Percentiles rank a stretch among this genome's conserved stretches.
phyloP scores from a whole-genome alignment of 92 coral and sea anemone genomes.

The Metridium senile region DNA sequence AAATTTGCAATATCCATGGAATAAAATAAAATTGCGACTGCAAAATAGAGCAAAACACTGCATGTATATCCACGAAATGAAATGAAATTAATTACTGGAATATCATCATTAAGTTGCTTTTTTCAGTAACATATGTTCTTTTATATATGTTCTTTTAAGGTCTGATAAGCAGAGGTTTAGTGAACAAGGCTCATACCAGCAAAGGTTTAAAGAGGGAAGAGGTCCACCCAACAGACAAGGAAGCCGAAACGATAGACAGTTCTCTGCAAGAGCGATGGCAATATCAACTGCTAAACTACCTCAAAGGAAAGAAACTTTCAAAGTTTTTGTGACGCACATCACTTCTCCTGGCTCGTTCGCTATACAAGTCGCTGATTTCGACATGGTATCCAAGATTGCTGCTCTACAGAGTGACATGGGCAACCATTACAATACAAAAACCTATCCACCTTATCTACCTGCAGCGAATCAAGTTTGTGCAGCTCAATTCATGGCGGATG shows the following conservation, averaged over 20 bases:
- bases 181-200: neutral
- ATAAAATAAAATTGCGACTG: too few relatives aligned
- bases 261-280: slow-evolving; percentile 17
- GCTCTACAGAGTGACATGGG: slow-evolving; percentile 35
- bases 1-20: neutral
- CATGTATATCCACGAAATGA: too few relatives aligned
- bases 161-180: too few relatives aligned
- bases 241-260: neutral
- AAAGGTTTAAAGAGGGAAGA: neutral
- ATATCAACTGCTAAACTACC: slow-evolving; percentile 47
- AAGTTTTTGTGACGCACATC: slow-evolving; percentile 44
- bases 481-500: slow-evolving; percentile 56
- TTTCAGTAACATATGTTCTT: too few relatives aligned
- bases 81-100: too few relatives aligned
- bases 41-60: too few relatives aligned
- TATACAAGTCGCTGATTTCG: slow-evolving; percentile 45
- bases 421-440: slow-evolving; percentile 16
- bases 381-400: slow-evolving; percentile 41
- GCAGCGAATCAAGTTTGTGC: slow-evolving; percentile 28
- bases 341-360: slow-evolving; percentile 39
- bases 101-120: too few relatives aligned
- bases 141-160: too few relatives aligned
- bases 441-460: slow-evolving; percentile 43
- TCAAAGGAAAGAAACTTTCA: slow-evolving; percentile 27
- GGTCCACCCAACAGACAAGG: neutral